A percentile compares a stretch with the other conserved stretches of the same genome.
These are phyloP conservation scores for Macroteleia sp. DNA, from an alignment of 2,888 invertebrate species.

Conservation along the genomic window DNA sequence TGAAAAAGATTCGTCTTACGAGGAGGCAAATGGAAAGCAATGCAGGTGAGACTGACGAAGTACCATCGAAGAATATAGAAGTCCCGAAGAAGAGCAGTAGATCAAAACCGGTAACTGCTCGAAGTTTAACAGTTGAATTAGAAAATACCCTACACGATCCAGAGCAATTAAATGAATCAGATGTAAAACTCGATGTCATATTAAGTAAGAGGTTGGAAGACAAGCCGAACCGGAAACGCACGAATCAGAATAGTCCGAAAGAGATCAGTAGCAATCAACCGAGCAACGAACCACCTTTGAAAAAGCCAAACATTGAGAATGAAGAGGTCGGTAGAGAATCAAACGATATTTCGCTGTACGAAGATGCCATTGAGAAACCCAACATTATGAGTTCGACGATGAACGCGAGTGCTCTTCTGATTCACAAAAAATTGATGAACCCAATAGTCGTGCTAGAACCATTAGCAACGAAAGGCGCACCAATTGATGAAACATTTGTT, in stretches of 20 bases:
- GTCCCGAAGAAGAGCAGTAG: neutral
- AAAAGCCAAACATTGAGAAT: conserved; percentile 62
- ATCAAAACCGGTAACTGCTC: conserved; percentile 2
- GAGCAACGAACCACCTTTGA: conserved; percentile 56
- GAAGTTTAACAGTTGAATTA: conserved; percentile 26
- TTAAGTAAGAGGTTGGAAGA: neutral
- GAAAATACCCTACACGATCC: conserved; percentile 14
- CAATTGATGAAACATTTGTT: conserved; percentile 74
- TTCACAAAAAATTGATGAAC: conserved; percentile 72
- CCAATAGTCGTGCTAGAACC: conserved; percentile 76
- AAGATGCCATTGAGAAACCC: conserved; percentile 79
- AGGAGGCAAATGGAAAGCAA: conserved; percentile 4
- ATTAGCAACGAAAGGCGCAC: conserved; percentile 31
- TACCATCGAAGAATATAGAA: neutral
- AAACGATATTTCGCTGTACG: conserved; percentile 78
- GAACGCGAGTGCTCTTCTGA: conserved; percentile 72
- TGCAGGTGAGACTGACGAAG: neutral
- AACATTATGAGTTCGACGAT: conserved; percentile 81
- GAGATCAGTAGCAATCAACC: neutral
- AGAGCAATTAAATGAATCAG: neutral
- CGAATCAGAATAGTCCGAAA: conserved; percentile 1
- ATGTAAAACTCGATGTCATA: neutral
- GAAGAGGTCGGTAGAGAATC: conserved; percentile 68
- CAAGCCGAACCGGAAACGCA: conserved; percentile 27
- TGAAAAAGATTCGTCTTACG: conserved; percentile 27